These are phyloP conservation scores for Odontamblyopus lacepedii DNA, from an alignment of 2,797 vertebrate genomes.

Conservation along the genomic window DNA sequence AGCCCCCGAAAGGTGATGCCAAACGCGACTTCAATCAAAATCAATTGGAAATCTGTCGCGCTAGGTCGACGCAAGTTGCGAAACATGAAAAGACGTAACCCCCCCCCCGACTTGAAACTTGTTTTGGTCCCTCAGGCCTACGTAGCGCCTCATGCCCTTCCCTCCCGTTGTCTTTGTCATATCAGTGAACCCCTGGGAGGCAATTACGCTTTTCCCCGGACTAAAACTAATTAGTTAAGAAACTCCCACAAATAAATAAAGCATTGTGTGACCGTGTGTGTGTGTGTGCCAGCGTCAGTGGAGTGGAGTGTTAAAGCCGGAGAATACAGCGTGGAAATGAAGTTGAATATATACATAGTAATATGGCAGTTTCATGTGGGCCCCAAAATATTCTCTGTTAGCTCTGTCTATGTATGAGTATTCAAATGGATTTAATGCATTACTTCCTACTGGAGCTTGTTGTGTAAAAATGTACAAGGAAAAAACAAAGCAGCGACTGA, in stretches of 20 bases:
- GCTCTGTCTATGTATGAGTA: neutral
- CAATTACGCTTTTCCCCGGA: conserved; percentile 82
- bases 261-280: conserved; percentile 45
- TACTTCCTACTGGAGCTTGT: neutral
- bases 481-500: neutral
- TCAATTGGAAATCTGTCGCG: conserved; percentile 32
- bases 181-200: conserved; percentile 74
- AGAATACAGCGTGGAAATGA: conserved; percentile 61
- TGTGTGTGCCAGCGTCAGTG: conserved; percentile 23
- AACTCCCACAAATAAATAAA: conserved; percentile 80
- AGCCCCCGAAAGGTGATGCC: conserved; percentile 33
- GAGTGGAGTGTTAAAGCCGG: conserved; percentile 32
- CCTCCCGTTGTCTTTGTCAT: conserved; percentile 58
- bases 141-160: conserved; percentile 1
- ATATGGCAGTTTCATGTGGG: conserved; percentile 58
- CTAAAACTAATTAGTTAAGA: conserved; percentile 81
- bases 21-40: conserved; percentile 30
- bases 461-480: neutral
- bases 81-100: conserved; percentile 16
- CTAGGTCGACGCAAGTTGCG: conserved; percentile 15
- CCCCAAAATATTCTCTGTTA: conserved; percentile 30
- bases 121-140: conserved; percentile 41
- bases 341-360: conserved; percentile 74
- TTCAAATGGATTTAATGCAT: neutral
- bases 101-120: conserved; percentile 33